Base-by-base conservation (phyloP, 2,113 vertebrate genomes). In the Lepisosteus osseus region DNA sequence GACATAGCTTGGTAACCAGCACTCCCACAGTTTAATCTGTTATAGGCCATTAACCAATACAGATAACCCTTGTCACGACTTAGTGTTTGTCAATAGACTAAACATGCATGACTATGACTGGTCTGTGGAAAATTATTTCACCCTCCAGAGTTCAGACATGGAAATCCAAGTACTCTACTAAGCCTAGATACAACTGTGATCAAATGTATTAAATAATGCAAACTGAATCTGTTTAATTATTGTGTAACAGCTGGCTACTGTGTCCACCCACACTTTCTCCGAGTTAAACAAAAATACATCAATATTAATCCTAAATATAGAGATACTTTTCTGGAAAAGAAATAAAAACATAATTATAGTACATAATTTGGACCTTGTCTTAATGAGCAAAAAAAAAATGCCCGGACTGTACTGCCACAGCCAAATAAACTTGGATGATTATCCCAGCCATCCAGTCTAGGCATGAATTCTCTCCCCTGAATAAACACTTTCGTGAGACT, bases 21-120 rank as follows among this genome's bases (percentile, higher is more conserved):
- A 51, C 5, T 6, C 47, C 47, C 47, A 5, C 47, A 51, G 47
- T 9, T 51, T 78, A 80, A 84, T 78, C 65, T 77, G 77, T 70
- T 74, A 69, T 78, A 81, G 84, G 82, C 76, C 80, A 63, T 63
- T 63, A 63, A 9, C n/a, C 45, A 42, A 66, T n/a, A 44, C 12
- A 66, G 64, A 13, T 66, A 42, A 45, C 6, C 44, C 42, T 66
- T 41, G 41, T 47, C 43, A 66, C 13, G 45, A 7, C 3, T 13
- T 44, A n/a, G 9, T 44, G 9, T 44, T n/a, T n/a, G 13, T 66
- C 43, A 7, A 44, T 66, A 41, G 14, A 43, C 12, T 65, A 44
- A 44, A n/a, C 64, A 12, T 66, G 43, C 45, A 66, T 66, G 63
- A 6, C 40, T 42, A 44, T 47, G 6, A 42, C n/a, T 66, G 43